Base-by-base conservation (phyloP, 2,888 invertebrate genomes). In the Harpagoxenus sublaevis region DNA sequence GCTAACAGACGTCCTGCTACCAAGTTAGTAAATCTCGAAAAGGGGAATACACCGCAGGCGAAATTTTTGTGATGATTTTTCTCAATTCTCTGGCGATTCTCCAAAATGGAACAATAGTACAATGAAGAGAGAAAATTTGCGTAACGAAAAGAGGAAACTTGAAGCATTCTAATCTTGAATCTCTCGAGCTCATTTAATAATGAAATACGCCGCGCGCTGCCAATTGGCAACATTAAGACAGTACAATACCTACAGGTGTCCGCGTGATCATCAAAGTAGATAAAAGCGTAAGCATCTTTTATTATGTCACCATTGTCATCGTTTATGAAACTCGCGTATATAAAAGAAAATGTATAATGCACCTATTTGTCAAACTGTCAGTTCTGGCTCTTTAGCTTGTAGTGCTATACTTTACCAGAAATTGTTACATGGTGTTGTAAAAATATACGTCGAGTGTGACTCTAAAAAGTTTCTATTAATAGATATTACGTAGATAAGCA, bases 401-500 rank as follows among this genome's bases (percentile, higher is more conserved):
- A 35, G 23, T 12, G 2, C 35, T 23, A 35, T 23, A 35, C 9
- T 42, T n/a, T 39, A 66, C 2, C 18, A 45, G 35, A 60, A 35
- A 71, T 65, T 62, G 35, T 9, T 74, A 48, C 66, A 42, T 12
- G 18, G 12, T 60, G 45, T 60, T 79, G 39, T 12, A 71, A 81
- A 71, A 79, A 48, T 60, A 71, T 71, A 48, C 15, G 3, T 3
- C 57, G 23, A 23, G 23, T 23, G 23, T 57, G 55, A 18, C 55
- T 18, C 6, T 60, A 48, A 60, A 48, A 60, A 70, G 12, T 48
- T 60, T 35, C 71, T 81, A 81, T 62, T 81, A 71, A 51, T 81
- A 81, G 39, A 70, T 39, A 60, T 81, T 81, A 60, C 79, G 79
- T 28, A 23, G 79, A 81, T 81, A 71, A 79, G 48, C 15, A n/a